Evolutionary conservation across 2,797 vertebrate species (phyloP), one percentile per base, ranked within the genome.

Genomic region (Hybognathus amarus): DNA sequence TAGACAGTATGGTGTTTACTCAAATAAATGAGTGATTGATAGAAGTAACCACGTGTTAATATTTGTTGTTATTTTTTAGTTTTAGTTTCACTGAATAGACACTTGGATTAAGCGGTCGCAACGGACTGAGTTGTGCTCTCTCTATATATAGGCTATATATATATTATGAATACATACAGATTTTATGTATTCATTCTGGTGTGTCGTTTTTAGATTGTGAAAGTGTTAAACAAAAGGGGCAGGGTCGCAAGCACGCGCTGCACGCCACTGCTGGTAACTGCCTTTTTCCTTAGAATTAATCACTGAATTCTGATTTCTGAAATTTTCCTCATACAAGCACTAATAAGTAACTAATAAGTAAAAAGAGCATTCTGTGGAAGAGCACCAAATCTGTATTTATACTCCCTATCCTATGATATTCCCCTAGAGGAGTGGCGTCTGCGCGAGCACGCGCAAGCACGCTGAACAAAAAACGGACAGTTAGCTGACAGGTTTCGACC

Each of bases 401-500:
- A 52, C n/a, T 67, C 67, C 13, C n/a, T n/a, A n/a, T n/a, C n/a
- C n/a, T n/a, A n/a, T n/a, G n/a, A n/a, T n/a, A n/a, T n/a, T n/a
- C 30, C 1, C 1, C 47, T 6, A 24, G 33, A 30, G 87, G 87
- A 84, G 88, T 69, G 75, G 85, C 71, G 80, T 61, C 61, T 24
- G 0, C 4, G 86, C 91, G 42, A 76, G 91, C 92, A 89, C 92
- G 92, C 92, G 94, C 90, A 63, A 0, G 50, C 73, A 6, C 73
- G 18, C 40, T 13, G 59, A 79, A 84, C 87, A 84, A 85, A 87
- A 90, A 89, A 45, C 7, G 71, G 83, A 86, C 90, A 86, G 89
- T 90, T 91, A 90, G 85, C 92, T 92, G 93, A 94, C 94, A 93
- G 68, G 4, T 69, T 86, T 91, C 88, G 52, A 71, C 12, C 79